Evolutionary conservation across 2,888 invertebrate genomes (phyloP).

Genomic region (Neocrepidodera transversa): DNA sequence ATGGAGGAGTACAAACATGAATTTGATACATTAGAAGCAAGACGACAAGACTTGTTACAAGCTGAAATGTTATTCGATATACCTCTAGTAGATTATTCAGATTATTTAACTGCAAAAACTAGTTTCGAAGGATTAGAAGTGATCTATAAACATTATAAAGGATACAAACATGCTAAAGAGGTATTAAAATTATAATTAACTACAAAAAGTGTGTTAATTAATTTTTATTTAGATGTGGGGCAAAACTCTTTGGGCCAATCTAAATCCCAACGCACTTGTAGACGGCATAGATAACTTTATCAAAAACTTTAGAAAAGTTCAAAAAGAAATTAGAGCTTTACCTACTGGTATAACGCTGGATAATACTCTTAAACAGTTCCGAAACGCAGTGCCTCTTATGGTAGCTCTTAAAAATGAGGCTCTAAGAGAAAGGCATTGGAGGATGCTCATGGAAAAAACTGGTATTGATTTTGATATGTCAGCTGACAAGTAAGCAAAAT

Average conservation of each 20-base stretch:
- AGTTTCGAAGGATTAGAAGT: constrained; percentile 74
- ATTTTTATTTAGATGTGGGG: constrained; percentile 68
- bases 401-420: constrained; percentile 91
- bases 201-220: not conserved
- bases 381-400: constrained; percentile 86
- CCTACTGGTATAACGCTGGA: constrained; percentile 75
- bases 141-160: constrained; percentile 79
- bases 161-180: constrained; percentile 79
- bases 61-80: constrained; percentile 90
- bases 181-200: not conserved
- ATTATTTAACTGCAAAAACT: constrained; percentile 69
- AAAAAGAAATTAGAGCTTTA: constrained; percentile 67
- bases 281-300: constrained; percentile 88
- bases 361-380: constrained; percentile 87
- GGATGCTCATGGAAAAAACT: constrained; percentile 85
- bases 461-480: constrained; percentile 86
- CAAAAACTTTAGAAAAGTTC: constrained; percentile 78
- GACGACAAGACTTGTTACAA: constrained; percentile 69
- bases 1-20: constrained; percentile 75
- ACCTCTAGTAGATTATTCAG: constrained; percentile 82
- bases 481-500: constrained; percentile 64
- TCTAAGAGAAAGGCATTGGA: constrained; percentile 89
- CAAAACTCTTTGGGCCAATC: constrained; percentile 85
- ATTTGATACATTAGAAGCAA: constrained; percentile 72
- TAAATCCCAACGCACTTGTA: constrained; percentile 82